These are phyloP conservation scores for Lepidotrigona ventralis DNA, from an alignment of 1,140 invertebrate species.

Conservation along the genomic window DNA sequence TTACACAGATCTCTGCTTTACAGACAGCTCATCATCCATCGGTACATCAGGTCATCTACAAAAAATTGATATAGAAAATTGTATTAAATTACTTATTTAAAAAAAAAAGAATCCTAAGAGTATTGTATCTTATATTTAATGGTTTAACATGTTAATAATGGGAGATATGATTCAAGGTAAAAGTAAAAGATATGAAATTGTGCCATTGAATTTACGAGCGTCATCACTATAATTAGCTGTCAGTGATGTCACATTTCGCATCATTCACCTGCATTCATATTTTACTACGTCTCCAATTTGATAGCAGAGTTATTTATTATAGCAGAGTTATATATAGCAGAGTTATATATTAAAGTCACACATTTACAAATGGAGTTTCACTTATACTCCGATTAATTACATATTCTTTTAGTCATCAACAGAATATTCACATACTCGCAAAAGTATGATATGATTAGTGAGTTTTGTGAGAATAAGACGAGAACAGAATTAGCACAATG, in stretches of 20 bases:
- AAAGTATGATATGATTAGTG: constrained; percentile 40
- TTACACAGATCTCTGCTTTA: background rate
- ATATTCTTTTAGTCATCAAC: background rate
- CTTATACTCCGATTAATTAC: background rate
- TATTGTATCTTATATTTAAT: background rate
- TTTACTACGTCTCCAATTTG: constrained; percentile 1
- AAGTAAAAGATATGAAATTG: too few relatives aligned
- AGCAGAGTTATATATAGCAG: background rate
- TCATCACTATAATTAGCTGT: constrained; percentile 7
- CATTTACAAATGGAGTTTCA: background rate
- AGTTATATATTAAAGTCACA: background rate
- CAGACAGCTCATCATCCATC: background rate
- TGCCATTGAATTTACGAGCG: background rate
- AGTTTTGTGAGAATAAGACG: constrained; percentile 1
- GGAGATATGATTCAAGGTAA: too few relatives aligned
- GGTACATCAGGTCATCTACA: background rate
- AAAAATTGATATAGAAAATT: background rate
- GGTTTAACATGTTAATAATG: background rate
- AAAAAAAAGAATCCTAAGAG: background rate
- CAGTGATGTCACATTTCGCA: constrained; percentile 1
- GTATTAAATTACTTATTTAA: too few relatives aligned
- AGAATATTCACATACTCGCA: background rate
- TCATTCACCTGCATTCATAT: background rate
- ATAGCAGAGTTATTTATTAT: background rate
- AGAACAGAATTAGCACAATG: background rate